Base-by-base conservation (phyloP, 2,888 invertebrate species). In the Zeuzera pyrina region DNA sequence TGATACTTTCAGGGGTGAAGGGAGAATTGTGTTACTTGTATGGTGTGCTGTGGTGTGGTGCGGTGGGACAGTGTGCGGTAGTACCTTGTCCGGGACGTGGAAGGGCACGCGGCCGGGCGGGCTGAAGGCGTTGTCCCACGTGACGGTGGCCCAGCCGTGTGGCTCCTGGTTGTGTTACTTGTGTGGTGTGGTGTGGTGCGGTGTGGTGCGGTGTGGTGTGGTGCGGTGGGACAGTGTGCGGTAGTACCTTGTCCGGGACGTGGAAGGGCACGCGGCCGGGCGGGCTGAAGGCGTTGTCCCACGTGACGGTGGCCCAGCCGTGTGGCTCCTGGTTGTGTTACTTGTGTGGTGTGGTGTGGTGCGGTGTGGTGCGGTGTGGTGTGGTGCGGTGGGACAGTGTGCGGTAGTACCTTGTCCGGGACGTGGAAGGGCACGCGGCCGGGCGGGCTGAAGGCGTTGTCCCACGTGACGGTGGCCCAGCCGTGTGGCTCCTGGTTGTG, bases 41-140 rank as follows among this genome's bases (percentile, higher is more conserved):
- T n/a, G n/a, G n/a, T n/a, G n/a, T n/a, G n/a, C n/a, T n/a, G n/a
- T n/a, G n/a, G n/a, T n/a, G n/a, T n/a, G n/a, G n/a, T n/a, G n/a
- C n/a, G n/a, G n/a, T n/a, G n/a, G n/a, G n/a, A n/a, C n/a, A n/a
- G n/a, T n/a, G n/a, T n/a, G n/a, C n/a, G n/a, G n/a, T n/a, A n/a
- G n/a, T 35, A 90, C 98, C 78, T 93, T 91, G 49, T 97, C 97
- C 0, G 97, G 97, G 12, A 97, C 97, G 21, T 90, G 89, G 68
- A 98, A 98, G 0, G 97, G 97, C 42, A 92, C 90, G 3, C 97
- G 85, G 0, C 94, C 94, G 1, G 95, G 92, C 46, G 97, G 96
- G 12, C 97, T 94, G 77, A 99, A 99, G 0, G 98, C 98, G 79
- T 99, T 98, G 73, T 99, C 98, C 99, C 99, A 99, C 0, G 98